Percentiles rank a stretch among this genome's conserved stretches.
Conservation (phyloP, 2,888 invertebrate genomes). For the Andrena haemorrhoa region DNA sequence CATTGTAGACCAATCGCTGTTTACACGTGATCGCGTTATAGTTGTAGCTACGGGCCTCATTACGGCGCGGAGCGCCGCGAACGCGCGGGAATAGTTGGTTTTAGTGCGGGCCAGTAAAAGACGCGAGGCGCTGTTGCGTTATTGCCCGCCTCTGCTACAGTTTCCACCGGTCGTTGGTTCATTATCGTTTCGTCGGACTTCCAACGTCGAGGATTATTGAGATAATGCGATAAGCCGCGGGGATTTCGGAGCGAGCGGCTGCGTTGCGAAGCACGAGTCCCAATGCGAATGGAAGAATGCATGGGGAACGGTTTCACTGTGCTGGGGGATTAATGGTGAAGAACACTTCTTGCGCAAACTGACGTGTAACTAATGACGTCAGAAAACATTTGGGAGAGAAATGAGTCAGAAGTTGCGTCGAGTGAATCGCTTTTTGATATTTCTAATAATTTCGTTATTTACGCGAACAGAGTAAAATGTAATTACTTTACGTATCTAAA, state of each 20-base stretch:
- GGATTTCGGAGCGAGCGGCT: conserved; percentile 41
- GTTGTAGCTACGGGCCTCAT: conserved; percentile 56
- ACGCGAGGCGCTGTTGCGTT: conserved; percentile 44
- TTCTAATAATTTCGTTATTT: too few species aligned
- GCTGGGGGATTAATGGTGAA: neutral
- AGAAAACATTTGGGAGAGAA: too few species aligned
- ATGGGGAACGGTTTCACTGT: neutral
- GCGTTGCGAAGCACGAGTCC: conserved; percentile 27
- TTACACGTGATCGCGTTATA: conserved; percentile 70
- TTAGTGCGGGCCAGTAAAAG: conserved; percentile 63
- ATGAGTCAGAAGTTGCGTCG: too few species aligned
- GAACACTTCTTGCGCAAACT: neutral
- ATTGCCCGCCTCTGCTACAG: conserved; percentile 42
- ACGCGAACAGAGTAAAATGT: too few species aligned
- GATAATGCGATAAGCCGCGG: conserved; percentile 55
- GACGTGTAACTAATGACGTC: neutral
- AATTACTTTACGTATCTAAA: too few species aligned
- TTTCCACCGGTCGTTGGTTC: conserved; percentile 36
- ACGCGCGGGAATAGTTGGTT: conserved; percentile 64
- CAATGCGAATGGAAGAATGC: conserved; percentile 1
- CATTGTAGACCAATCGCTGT: conserved; percentile 60
- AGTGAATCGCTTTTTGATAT: too few species aligned
- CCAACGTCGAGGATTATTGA: conserved; percentile 48
- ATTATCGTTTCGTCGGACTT: conserved; percentile 48
- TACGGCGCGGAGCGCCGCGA: conserved; percentile 53